Conservation (phyloP, 2,113 vertebrate species). For the Thalassoma bifasciatum region DNA sequence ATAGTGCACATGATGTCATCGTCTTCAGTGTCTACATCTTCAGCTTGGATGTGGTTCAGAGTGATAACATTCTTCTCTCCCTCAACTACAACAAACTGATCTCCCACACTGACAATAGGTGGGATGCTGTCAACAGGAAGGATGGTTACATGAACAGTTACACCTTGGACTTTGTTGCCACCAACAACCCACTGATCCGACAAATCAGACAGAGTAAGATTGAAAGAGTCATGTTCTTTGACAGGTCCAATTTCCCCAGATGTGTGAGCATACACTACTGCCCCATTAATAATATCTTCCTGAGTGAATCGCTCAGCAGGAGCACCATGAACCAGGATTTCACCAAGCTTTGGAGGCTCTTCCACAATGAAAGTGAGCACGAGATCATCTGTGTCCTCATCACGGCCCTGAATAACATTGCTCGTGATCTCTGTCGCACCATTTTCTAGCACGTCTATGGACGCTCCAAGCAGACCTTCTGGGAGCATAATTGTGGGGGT, state of each 20-base stretch:
- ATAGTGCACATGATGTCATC: slow-evolving; percentile 95
- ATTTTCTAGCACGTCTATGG: slow-evolving; percentile 93
- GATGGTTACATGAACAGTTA: slow-evolving; percentile 91
- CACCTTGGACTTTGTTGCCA: slow-evolving; percentile 86
- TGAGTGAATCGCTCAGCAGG: slow-evolving; percentile 91
- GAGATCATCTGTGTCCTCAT: slow-evolving; percentile 90
- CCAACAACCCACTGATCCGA: slow-evolving; percentile 94
- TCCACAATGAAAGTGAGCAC: slow-evolving; percentile 93
- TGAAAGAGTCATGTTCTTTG: slow-evolving; percentile 89
- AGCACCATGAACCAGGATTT: slow-evolving; percentile 89
- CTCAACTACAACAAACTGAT: slow-evolving; percentile 83
- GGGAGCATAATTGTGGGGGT: slow-evolving; percentile 83
- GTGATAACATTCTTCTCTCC: slow-evolving; percentile 87
- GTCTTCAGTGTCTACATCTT: slow-evolving; percentile 88
- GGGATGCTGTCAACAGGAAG: slow-evolving; percentile 92
- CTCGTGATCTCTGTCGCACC: slow-evolving; percentile 91
- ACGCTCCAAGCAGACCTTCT: slow-evolving; percentile 87
- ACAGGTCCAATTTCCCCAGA: slow-evolving; percentile 91
- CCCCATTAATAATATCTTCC: slow-evolving; percentile 90
- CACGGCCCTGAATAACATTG: slow-evolving; percentile 88
- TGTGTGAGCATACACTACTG: slow-evolving; percentile 91
- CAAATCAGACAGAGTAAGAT: slow-evolving; percentile 90
- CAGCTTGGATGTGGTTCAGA: slow-evolving; percentile 82
- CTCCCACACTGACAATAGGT: slow-evolving; percentile 79
- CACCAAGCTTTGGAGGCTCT: slow-evolving; percentile 86